A percentile compares a stretch with the other conserved stretches of the same genome.
These are phyloP conservation scores for Pollenia angustigena DNA, from an alignment of 2,888 invertebrate species.

Conservation along the genomic window DNA sequence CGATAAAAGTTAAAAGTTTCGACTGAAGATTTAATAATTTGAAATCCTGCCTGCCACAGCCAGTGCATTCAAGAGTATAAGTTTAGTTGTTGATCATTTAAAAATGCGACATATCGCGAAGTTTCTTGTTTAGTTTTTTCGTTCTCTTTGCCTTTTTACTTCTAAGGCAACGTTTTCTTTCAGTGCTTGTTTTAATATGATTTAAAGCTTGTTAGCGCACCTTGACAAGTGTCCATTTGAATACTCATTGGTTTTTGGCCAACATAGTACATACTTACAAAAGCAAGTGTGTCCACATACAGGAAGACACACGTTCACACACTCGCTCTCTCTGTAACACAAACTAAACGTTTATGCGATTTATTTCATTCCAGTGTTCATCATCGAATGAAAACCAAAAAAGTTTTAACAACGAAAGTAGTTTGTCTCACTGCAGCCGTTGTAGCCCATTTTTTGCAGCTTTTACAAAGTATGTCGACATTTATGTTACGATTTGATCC, in stretches of 20 bases:
- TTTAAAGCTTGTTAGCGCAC: conserved; percentile 79
- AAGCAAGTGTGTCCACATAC: not conserved
- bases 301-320: not conserved
- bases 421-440: conserved; percentile 7
- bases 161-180: conserved; percentile 32
- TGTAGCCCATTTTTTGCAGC: not conserved
- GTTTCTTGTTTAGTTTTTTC: conserved; percentile 39
- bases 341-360: not conserved
- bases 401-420: conserved; percentile 1
- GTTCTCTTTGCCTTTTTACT: not conserved
- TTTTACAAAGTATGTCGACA: not conserved
- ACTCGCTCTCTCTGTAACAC: not conserved
- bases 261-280: conserved; percentile 37
- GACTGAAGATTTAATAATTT: conserved; percentile 4
- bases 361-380: no score
- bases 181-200: conserved; percentile 78
- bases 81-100: conserved; percentile 45
- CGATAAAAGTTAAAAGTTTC: not conserved
- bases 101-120: conserved; percentile 41
- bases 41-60: conserved; percentile 3
- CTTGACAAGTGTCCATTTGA: conserved; percentile 83
- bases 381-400: not conserved
- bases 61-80: conserved; percentile 29
- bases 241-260: conserved; percentile 80
- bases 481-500: not conserved